Base-by-base conservation (phyloP, 2,113 vertebrate genomes). In the Amblyornis subalaris region DNA sequence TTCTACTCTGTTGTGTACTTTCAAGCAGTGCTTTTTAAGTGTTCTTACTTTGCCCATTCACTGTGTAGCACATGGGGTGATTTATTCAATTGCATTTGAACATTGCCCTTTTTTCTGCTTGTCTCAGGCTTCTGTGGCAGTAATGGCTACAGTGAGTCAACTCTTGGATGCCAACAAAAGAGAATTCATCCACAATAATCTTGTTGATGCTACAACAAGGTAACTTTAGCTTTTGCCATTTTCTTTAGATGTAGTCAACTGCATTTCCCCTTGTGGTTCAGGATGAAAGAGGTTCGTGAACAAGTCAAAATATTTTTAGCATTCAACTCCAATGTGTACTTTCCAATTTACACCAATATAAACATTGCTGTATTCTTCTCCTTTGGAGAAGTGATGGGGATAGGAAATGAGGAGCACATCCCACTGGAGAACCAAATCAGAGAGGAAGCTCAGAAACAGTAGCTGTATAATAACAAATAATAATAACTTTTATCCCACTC, bases 111-210 rank as follows among this genome's bases (percentile, higher is more conserved):
- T n/a, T 61, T 85, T 42, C 47, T 92, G 54, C 24, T 86, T 90
- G 29, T 21, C 72, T 74, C 57, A 96, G 97, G 91, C 72, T 69
- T 93, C 55, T 67, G 35, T 69, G 44, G 51, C 79, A 81, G 96
- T 95, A 72, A 67, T 97, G 70, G 66, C 93, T 44, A 96, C 93
- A 71, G 88, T 96, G 48, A 97, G 95, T 77, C 95, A 97, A 4
- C 80, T 97, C 93, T 61, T 97, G 72, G 81, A 94, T 69, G 96
- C 73, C 55, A 92, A 40, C 1, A 55, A 92, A 80, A 82, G 58
- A 16, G 53, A 88, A 93, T 96, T 97, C 28, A 38, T 3, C 29
- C 21, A 73, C 16, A 13, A 61, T 9, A 15, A n/a, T 54, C 80
- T 96, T 75, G n/a, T 50, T 33, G 60, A 24, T 65, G 16, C 65